Percentiles rank a stretch among this genome's conserved stretches.
phyloP scores from a whole-genome alignment of 2,888 invertebrate genomes.

The Netelia inedita region DNA sequence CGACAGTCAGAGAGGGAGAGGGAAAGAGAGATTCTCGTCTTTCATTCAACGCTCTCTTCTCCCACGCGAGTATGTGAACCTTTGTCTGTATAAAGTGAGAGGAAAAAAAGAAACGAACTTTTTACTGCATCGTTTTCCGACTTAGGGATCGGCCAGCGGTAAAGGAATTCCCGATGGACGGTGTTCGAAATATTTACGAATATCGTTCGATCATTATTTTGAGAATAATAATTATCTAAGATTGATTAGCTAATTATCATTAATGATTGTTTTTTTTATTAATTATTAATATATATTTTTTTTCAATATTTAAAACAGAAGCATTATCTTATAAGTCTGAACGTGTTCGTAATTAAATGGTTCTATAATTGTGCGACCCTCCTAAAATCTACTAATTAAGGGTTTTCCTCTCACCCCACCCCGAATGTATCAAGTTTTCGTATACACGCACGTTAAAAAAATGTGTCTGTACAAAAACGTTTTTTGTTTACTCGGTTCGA shows the following conservation, averaged over 20 bases:
- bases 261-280: not conserved
- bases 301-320: not conserved
- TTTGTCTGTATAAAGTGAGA: conserved; percentile 28
- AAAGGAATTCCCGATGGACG: too few species aligned
- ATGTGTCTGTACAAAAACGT: not conserved
- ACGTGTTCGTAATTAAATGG: conserved; percentile 1
- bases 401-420: not conserved
- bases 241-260: too few species aligned
- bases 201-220: too few species aligned
- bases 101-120: not conserved
- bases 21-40: conserved; percentile 14
- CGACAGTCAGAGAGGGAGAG: not conserved
- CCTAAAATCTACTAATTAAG: not conserved
- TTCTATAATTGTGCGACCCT: not conserved
- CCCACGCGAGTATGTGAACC: conserved; percentile 19
- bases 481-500: conserved; percentile 40
- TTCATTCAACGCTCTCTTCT: conserved; percentile 30
- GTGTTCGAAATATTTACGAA: too few species aligned
- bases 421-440: conserved; percentile 3
- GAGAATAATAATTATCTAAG: too few species aligned
- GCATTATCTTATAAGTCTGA: not conserved
- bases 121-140: not conserved
- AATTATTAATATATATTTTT: not conserved
- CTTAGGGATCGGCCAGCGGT: not conserved
- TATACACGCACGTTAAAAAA: not conserved